Percentiles rank a stretch among this genome's conserved stretches.
phyloP scores from a whole-genome alignment of 2,113 vertebrate genomes.

The Dendropsophus ebraccatus region DNA sequence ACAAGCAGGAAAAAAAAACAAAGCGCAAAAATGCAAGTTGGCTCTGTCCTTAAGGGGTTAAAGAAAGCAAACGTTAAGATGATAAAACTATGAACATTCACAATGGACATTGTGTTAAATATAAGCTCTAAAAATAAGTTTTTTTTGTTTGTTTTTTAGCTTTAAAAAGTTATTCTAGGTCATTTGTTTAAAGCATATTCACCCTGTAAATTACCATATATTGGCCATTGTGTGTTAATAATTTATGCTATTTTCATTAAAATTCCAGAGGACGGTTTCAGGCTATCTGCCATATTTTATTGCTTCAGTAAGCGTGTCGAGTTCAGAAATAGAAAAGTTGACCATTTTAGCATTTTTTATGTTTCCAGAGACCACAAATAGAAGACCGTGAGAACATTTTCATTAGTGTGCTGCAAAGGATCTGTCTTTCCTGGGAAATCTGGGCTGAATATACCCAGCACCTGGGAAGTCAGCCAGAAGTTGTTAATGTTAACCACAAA shows the following conservation, averaged over 20 bases:
- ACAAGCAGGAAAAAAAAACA: too few species aligned
- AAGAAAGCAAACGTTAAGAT: neutral
- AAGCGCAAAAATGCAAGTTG: too few species aligned
- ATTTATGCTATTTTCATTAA: conserved; percentile 44
- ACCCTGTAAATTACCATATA: conserved; percentile 3
- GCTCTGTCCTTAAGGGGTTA: too few species aligned
- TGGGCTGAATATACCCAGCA: conserved; percentile 43
- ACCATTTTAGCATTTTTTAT: conserved; percentile 46
- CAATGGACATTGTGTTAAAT: neutral
- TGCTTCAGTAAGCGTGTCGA: conserved; percentile 48
- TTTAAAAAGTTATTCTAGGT: neutral
- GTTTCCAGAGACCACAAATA: conserved; percentile 54
- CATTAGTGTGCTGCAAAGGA: conserved; percentile 46
- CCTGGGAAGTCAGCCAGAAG: conserved; percentile 53
- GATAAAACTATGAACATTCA: neutral
- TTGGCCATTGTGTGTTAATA: neutral
- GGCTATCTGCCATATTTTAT: conserved; percentile 33
- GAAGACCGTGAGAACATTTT: conserved; percentile 57
- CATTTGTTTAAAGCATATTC: neutral
- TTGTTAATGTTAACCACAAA: conserved; percentile 54
- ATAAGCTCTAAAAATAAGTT: neutral
- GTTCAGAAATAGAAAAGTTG: conserved; percentile 45
- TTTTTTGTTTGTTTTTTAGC: neutral
- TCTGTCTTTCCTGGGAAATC: conserved; percentile 52
- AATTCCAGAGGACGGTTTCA: conserved; percentile 26